Base-by-base conservation (phyloP, 2,113 vertebrate genomes). In the Prolemur simus region DNA sequence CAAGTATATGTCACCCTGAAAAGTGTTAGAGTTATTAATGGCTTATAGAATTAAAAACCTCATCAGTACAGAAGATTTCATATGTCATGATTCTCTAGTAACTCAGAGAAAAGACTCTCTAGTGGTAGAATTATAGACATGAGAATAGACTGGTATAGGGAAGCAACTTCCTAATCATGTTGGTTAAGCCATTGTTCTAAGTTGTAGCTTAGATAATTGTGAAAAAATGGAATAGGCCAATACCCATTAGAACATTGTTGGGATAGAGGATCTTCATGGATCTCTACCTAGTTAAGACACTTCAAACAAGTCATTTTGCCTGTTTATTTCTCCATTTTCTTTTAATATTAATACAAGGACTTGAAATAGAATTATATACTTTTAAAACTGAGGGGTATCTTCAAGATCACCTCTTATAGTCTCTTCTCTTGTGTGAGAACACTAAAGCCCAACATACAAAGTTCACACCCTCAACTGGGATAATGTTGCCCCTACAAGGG, bases 151-250 rank as follows among this genome's bases (percentile, higher is more conserved):
- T 95, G 76, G 8, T 88, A 13, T 21, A 42, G 93, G 56, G 64
- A 92, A 80, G 74, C 47, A 87, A 74, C 37, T 63, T 93, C 37
- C 58, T 93, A 18, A 47, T 66, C 37, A 56, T 92, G 52, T 42
- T 71, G 37, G 37, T 71, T 69, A 95, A 82, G 47, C 23, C 47
- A 47, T 77, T 77, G 3, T 76, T 93, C 85, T 74, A 76, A 73
- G 49, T 74, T 94, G 8, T 77, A 68, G n/a, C 23, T 76, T 84
- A 94, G 37, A 29, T 76, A 80, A 94, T 87, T 93, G 47, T 89
- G 81, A 66, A 83, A 83, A 96, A 87, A 60, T 52, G 13, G 60
- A 68, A 42, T 69, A 63, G 18, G 42, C 4, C 34, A 63, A 29
- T 63, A 63, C 60, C 27, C 21, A 47, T 81, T 14, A 84, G n/a